Evolutionary conservation across 1,140 invertebrate species (phyloP).

Genomic region (Protaetia brevitarsis): DNA sequence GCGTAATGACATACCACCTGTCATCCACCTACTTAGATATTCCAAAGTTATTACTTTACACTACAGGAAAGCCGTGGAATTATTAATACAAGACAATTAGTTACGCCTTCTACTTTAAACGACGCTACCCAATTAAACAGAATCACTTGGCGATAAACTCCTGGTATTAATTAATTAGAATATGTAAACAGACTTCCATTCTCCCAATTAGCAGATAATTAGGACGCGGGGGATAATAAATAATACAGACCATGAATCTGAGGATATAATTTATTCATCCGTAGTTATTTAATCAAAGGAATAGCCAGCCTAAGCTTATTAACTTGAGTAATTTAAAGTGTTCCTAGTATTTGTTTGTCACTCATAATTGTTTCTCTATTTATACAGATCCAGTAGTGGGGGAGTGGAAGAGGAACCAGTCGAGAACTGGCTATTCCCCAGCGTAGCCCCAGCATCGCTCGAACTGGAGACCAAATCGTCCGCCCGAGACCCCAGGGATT

Average conservation of each 20-base stretch:
- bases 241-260: too few species aligned
- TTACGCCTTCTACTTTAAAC: not conserved
- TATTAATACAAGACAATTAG: not conserved
- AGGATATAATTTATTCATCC: too few species aligned
- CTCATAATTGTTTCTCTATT: not conserved
- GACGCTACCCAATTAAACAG: not conserved
- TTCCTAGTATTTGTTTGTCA: not conserved
- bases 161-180: too few species aligned
- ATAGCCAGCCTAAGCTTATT: too few species aligned
- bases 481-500: constrained; percentile 16
- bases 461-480: constrained; percentile 36
- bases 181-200: too few species aligned
- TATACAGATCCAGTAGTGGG: not conserved
- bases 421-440: constrained; percentile 40
- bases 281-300: too few species aligned
- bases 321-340: too few species aligned
- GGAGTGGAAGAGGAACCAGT: constrained; percentile 35
- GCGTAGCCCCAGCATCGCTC: constrained; percentile 38
- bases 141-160: not conserved
- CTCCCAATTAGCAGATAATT: not conserved
- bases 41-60: not conserved
- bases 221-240: not conserved
- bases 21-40: not conserved
- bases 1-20: too few species aligned
- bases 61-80: too few species aligned